Evolutionary conservation across 2,888 invertebrate genomes (phyloP), one percentile per base, ranked within the genome.

Genomic region (Dyspetes luteomarginatus): DNA sequence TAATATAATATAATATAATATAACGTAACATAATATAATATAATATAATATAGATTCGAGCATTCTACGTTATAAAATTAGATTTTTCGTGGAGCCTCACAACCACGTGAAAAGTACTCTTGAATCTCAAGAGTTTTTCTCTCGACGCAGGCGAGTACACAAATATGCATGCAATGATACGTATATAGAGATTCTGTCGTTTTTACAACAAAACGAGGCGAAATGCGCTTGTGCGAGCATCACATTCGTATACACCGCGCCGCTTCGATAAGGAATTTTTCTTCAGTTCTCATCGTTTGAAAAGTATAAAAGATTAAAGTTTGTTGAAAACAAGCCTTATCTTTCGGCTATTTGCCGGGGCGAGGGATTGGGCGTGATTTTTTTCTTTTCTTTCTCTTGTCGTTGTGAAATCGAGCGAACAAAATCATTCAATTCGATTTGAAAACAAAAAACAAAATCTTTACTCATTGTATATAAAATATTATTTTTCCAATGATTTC

Each of bases 241-340:
- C n/a, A 26, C 65, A 26, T 26, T 65, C 26, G 52, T 19, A 43
- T 28, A 41, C 26, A 28, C 7, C 43, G 45, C 69, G 45, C 28
- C 50, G 41, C 55, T 73, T 48, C 28, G 82, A 88, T 88, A 88
- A 83, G 78, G 77, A 84, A 84, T 88, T 86, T 87, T 52, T 88
- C 85, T 85, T 83, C 78, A 50, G 68, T 41, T 67, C 80, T 58
- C 77, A 75, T 69, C 77, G 78, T 41, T 67, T 79, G 75, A 82
- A 85, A 86, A 82, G 84, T 85, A 58, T 74, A 85, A 86, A 86
- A 87, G 87, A 88, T 87, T 85, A 87, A 74, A 86, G 81, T 86
- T 88, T 83, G 84, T 88, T 88, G 86, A 88, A 88, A 89, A 89
- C 88, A 89, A 88, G 88, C 82, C 84, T 89, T 89, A 88, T 89